Evolutionary conservation across 2,888 invertebrate species (phyloP).

Genomic region (Lasioglossum leucozonium): DNA sequence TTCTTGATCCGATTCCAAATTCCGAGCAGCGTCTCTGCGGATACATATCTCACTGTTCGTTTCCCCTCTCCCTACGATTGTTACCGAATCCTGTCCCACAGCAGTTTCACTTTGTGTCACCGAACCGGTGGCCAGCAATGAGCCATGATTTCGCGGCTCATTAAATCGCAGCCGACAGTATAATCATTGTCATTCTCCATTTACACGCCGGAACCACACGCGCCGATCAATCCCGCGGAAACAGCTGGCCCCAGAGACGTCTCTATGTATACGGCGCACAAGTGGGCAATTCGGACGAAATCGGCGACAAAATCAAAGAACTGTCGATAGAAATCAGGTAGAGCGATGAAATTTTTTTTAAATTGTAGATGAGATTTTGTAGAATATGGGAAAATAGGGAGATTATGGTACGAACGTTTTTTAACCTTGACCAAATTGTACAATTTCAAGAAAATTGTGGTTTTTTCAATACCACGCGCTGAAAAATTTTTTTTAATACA

Average conservation of each 20-base stretch:
- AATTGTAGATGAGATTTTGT: too few species aligned
- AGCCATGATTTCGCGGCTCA: constrained; percentile 58
- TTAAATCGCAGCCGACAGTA: constrained; percentile 58
- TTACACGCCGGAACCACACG: constrained; percentile 53
- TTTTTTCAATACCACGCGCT: too few species aligned
- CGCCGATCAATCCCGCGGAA: constrained; percentile 58
- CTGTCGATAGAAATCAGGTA: too few species aligned
- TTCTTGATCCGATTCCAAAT: constrained; percentile 14
- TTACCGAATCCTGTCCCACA: constrained; percentile 2
- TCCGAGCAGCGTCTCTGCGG: neutral
- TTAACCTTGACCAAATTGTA: too few species aligned
- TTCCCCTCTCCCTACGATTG: neutral
- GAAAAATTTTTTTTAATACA: too few species aligned
- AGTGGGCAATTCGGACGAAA: too few species aligned
- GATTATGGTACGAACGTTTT: too few species aligned
- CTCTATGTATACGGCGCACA: neutral
- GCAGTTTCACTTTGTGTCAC: constrained; percentile 39
- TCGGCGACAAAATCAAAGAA: too few species aligned
- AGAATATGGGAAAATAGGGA: too few species aligned
- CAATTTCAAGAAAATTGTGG: too few species aligned
- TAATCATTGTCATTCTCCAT: constrained; percentile 63
- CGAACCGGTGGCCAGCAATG: constrained; percentile 36
- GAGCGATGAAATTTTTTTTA: too few species aligned
- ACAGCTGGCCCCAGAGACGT: constrained; percentile 20
- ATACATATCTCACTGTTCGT: neutral